Percentiles rank a stretch among this genome's conserved stretches.
Conservation (phyloP, 1,140 invertebrate genomes). For the Brachystomella parvula region DNA sequence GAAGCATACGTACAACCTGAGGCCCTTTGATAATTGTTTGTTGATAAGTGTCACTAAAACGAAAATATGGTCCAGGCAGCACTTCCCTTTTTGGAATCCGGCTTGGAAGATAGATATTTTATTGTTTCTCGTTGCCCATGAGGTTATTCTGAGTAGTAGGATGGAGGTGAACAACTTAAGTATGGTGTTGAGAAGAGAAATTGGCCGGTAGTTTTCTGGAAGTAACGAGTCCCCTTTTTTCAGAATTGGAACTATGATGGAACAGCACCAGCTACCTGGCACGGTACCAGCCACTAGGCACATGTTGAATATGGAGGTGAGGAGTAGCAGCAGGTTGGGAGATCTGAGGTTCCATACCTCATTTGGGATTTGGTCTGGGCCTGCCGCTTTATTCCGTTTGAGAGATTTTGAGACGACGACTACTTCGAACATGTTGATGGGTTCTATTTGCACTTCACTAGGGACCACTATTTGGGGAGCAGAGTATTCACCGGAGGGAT, state of each 20-base stretch:
- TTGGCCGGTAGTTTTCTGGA: slow-evolving; percentile 38
- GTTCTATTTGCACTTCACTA: too few relatives aligned
- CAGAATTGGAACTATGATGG: slow-evolving; percentile 19
- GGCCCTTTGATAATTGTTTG: slow-evolving; percentile 17
- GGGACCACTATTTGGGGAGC: too few relatives aligned
- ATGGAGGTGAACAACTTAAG: slow-evolving; percentile 37
- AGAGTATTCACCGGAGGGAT: not conserved
- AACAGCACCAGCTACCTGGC: slow-evolving; percentile 20
- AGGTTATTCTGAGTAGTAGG: slow-evolving; percentile 30
- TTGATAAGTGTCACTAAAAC: slow-evolving; percentile 13
- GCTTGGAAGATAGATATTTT: slow-evolving; percentile 37
- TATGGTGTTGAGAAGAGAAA: slow-evolving; percentile 35
- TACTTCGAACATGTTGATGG: not conserved
- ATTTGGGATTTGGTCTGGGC: slow-evolving; percentile 35
- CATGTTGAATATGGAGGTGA: slow-evolving; percentile 8
- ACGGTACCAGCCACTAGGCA: not conserved
- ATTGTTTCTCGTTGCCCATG: slow-evolving; percentile 27
- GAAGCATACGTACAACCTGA: slow-evolving; percentile 21
- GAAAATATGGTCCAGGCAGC: slow-evolving; percentile 38
- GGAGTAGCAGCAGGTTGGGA: not conserved
- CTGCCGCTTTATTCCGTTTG: slow-evolving; percentile 35
- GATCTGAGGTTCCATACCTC: slow-evolving; percentile 34
- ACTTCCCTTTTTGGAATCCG: slow-evolving; percentile 34
- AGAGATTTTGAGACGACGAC: slow-evolving; percentile 15
- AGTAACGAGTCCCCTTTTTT: slow-evolving; percentile 34